Evolutionary conservation across 2,113 vertebrate species (phyloP).

Genomic region (Menura novaehollandiae): DNA sequence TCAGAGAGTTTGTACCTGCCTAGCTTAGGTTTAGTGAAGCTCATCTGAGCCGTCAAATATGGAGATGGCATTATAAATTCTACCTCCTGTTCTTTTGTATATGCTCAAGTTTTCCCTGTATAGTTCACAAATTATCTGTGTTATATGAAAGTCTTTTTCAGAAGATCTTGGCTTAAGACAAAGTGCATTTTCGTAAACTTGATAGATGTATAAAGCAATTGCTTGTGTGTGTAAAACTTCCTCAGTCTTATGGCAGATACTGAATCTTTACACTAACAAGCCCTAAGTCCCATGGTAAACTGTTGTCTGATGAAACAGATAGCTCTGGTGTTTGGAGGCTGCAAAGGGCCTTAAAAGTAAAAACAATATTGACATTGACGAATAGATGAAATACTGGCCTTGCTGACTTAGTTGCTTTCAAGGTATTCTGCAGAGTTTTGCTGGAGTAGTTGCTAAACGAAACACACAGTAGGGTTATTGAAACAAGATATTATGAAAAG

Average conservation of each 20-base stretch:
- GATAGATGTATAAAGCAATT: neutral
- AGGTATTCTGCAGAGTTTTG: constrained; percentile 44
- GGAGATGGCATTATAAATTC: neutral
- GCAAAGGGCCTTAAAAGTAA: neutral
- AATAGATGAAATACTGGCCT: constrained; percentile 26
- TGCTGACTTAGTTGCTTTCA: constrained; percentile 49
- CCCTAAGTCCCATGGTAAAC: neutral
- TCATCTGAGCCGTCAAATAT: neutral
- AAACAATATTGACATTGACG: constrained; percentile 11
- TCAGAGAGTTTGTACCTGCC: neutral
- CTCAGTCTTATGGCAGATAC: neutral
- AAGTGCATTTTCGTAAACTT: neutral
- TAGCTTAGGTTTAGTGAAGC: neutral
- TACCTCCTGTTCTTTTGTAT: neutral
- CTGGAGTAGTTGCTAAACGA: neutral
- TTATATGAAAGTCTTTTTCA: neutral
- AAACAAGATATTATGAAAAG: constrained; percentile 13
- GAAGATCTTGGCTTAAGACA: neutral
- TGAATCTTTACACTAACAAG: constrained; percentile 15
- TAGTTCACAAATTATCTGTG: neutral
- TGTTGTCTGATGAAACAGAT: constrained; percentile 1
- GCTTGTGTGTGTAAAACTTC: neutral
- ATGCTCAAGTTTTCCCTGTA: neutral
- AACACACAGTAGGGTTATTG: neutral
- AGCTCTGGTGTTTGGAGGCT: neutral